These are phyloP conservation scores for Pterostichus madidus DNA, from an alignment of 2,888 invertebrate species.

Conservation along the genomic window DNA sequence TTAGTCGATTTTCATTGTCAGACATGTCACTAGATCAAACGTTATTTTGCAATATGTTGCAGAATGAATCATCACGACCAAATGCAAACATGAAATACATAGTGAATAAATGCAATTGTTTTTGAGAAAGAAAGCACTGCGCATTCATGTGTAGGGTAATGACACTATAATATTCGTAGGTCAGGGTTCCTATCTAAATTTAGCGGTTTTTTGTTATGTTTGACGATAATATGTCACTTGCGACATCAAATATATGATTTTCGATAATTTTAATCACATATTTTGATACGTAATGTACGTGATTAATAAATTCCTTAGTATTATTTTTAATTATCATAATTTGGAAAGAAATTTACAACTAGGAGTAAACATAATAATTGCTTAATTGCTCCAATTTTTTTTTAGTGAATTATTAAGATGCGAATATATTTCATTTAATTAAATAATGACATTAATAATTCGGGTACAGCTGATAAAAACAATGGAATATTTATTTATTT, in stretches of 20 bases:
- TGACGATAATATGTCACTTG: conserved; percentile 34
- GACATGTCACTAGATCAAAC: neutral
- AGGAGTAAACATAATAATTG: too few species aligned
- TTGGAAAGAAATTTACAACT: too few species aligned
- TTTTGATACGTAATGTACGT: neutral
- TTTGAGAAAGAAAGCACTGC: conserved; percentile 16
- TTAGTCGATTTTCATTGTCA: neutral
- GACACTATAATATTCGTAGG: conserved; percentile 58
- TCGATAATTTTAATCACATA: conserved; percentile 40
- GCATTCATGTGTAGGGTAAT: conserved; percentile 35
- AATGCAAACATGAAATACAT: conserved; percentile 25
- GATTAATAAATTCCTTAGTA: neutral
- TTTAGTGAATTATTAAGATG: too few species aligned
- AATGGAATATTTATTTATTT: too few species aligned
- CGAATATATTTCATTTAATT: too few species aligned
- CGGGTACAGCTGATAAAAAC: too few species aligned
- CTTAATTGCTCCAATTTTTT: too few species aligned
- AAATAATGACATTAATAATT: too few species aligned
- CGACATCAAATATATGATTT: conserved; percentile 32
- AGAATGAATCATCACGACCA: conserved; percentile 27
- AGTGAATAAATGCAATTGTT: conserved; percentile 25
- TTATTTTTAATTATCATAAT: too few species aligned
- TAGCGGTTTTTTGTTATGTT: conserved; percentile 40
- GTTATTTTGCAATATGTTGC: neutral
- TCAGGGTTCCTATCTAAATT: conserved; percentile 61